Base-by-base conservation (phyloP, 2,888 invertebrate species). In the Cephus rjabovi region DNA sequence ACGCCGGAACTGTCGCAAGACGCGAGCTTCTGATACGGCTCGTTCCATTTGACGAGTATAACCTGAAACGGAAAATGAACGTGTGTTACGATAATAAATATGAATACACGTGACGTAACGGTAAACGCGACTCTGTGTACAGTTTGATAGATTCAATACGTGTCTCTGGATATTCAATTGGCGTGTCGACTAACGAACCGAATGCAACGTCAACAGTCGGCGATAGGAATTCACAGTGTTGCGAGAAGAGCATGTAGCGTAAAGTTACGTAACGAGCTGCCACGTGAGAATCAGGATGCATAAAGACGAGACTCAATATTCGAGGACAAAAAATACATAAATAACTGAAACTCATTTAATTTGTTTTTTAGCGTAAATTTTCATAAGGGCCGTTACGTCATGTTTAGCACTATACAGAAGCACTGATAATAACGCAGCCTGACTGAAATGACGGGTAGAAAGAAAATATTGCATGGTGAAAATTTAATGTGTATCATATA, bases 1-100 rank as follows among this genome's bases (percentile, higher is more conserved):
- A 99, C 98, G 1, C 99, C 99, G 3, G 97, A 97, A 88, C 97
- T 97, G 93, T 99, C 99, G 92, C 99, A 99, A 9, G 98, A 98
- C 11, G 99, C 99, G 86, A 99, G 93, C 92, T 99, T 99, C 93
- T 98, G 98, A 92, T 98, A 99, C 0, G 98, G 98, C 91, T 98
- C 98, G 93, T 99, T 99, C 99, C 99, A 99, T 93, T 98, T 97
- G 68, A 99, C 99, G 79, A 99, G 93, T 85, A 97, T 97, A 79
- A 98, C 97, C 98, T 98, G 92, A 56, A 56, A 56, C 56, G 23
- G 9, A 2, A 56, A 56, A 56, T 56, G 1, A 56, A 23, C 56
- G 6, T 23, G 86, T 89, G 73, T 56, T 56, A 23, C 9, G 9
- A 56, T 56, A 23, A 56, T 56, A 56, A 56, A 23, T 56, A 56